Base-by-base conservation (phyloP, 2,888 invertebrate species). In the Stenotaenia linearis region DNA sequence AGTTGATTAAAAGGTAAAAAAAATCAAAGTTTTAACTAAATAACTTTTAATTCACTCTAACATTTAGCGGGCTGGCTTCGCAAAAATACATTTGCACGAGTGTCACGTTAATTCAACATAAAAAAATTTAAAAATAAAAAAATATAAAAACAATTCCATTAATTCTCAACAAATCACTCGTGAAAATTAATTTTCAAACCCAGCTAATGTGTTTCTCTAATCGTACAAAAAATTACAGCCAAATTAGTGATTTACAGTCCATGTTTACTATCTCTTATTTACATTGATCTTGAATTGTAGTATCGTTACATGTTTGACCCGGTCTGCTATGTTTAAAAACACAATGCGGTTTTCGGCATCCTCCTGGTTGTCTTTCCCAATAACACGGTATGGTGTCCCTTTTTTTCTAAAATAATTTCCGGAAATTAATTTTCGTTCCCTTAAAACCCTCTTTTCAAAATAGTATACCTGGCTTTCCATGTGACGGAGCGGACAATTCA, bases 321-420 rank as follows among this genome's bases (percentile, higher is more conserved):
- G 86, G 84, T 81, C 85, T 87, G 85, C 87, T 90, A 86, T 95
- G 95, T 87, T 91, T 89, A 85, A 94, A 95, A 0, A 92, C 91
- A 87, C 95, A 95, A 85, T 93, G 92, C 80, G 92, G 92, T 87
- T 94, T 95, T 83, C 91, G 90, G 86, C 95, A 95, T 1, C 95
- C 95, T 10, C 91, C 90, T 0, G 94, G 93, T 86, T 94, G 94
- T 82, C 89, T 91, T 87, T 95, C 95, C 93, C 93, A 95, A 86
- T 93, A 95, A 86, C 95, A 95, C 0, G 92, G 92, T 84, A 93
- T 93, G 82, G 90, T 90, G 87, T 92, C 91, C 82, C 94, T 90
- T 86, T 93, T 92, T 90, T 93, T 93, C 92, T 93, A 86, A 23
- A 78, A 78, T n/a, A 23, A 32, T n/a, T n/a, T n/a, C n/a, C n/a